A percentile compares a stretch with the other conserved stretches of the same genome.
Conservation (phyloP, 2,888 invertebrate species). For the Apocheima hispidaria region DNA sequence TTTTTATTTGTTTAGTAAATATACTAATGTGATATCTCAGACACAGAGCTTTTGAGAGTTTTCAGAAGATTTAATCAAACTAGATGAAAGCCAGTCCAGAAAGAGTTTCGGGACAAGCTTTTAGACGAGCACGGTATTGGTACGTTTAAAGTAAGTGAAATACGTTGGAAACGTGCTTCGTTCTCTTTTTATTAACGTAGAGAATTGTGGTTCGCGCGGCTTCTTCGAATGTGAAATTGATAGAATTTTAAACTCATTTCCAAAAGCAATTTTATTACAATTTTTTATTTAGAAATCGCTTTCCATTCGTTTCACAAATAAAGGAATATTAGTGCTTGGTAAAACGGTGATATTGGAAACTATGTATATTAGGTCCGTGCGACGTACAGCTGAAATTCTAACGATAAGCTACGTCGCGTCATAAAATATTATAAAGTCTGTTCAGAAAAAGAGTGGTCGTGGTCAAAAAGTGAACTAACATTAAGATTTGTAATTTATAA, state of each 20-base stretch:
- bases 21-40: too few relatives aligned
- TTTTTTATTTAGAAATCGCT: background rate
- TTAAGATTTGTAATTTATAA: too few relatives aligned
- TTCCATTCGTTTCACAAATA: background rate
- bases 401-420: too few relatives aligned
- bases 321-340: background rate
- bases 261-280: background rate
- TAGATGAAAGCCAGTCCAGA: conserved; percentile 48
- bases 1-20: too few relatives aligned
- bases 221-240: conserved; percentile 5
- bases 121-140: conserved; percentile 43
- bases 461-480: too few relatives aligned
- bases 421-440: too few relatives aligned
- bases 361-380: too few relatives aligned
- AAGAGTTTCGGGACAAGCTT: conserved; percentile 41
- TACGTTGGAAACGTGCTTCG: conserved; percentile 3
- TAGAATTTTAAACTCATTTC: conserved; percentile 19
- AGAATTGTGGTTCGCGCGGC: conserved; percentile 3
- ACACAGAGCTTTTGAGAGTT: too few relatives aligned
- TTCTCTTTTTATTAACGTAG: conserved; percentile 3
- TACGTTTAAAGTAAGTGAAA: conserved; percentile 23
- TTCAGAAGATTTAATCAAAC: conserved; percentile 48
- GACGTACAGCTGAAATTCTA: too few relatives aligned
- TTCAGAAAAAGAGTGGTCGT: too few relatives aligned
- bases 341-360: too few relatives aligned